Conservation (phyloP, 2,113 vertebrate species). For the Lepidothrix coronata region DNA sequence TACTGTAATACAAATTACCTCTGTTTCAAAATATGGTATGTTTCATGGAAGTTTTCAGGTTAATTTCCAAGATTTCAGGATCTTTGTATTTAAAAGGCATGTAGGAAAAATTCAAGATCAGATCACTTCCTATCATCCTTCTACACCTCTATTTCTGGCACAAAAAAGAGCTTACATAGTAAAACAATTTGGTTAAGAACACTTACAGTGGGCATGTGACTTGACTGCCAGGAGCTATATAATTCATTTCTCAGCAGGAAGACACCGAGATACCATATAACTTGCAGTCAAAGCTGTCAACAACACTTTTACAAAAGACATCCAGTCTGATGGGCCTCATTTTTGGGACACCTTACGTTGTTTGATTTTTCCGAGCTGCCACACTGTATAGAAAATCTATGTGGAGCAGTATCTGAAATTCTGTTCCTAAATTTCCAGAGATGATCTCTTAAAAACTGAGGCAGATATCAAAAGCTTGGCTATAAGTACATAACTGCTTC, state of each 20-base stretch:
- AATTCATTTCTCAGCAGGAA: neutral
- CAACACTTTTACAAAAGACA: neutral
- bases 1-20: neutral
- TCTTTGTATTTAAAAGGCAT: neutral
- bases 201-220: neutral
- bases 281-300: neutral
- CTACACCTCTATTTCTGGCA: neutral
- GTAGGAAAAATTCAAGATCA: neutral
- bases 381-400: neutral
- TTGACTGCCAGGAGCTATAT: neutral
- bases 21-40: neutral
- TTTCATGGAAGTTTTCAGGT: neutral
- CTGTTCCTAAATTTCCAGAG: neutral
- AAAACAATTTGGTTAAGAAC: neutral
- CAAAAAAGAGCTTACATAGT: neutral
- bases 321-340: neutral
- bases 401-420: neutral
- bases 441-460: neutral
- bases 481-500: neutral
- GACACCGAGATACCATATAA: neutral
- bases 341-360: neutral
- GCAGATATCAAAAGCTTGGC: neutral
- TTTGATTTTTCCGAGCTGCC: neutral
- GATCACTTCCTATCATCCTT: neutral
- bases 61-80: neutral